Evolutionary conservation across 1,140 invertebrate genomes (phyloP), one percentile per base, ranked within the genome.

Genomic region (Drosophila albomicans): DNA sequence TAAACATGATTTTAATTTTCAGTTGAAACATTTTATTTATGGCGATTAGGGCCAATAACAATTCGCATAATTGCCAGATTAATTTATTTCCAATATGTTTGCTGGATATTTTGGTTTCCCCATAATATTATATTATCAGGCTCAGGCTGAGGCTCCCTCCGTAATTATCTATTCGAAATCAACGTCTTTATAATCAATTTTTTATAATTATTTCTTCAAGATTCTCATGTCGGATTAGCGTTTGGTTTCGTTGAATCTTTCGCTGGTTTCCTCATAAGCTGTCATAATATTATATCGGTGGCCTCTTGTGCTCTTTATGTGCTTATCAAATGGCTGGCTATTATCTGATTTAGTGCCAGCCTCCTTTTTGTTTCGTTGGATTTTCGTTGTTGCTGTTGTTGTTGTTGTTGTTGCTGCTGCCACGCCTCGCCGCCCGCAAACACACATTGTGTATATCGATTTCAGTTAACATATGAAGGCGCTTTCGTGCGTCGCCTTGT

Each of bases 401-500:
- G 13, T 38, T 41, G 57, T 20, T 20, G 20, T 38, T 38, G 13
- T 38, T 35, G 28, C 35, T 35, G 10, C 48, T 41, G 57, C 67
- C 72, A 69, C 72, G 51, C 66, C 66, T 66, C 10, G n/a, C 5
- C 8, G 35, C 25, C 56, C 30, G 32, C 38, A 38, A 38, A 38
- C 8, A 54, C 48, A 15, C 54, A 51, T 45, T 38, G 45, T 46
- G 65, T 48, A 41, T 76, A 76, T 76, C 74, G 74, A 76, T 76
- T 76, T 61, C 62, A 66, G 61, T 71, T 58, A 72, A 66, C 49
- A 68, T 62, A 52, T 61, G 73, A 69, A 64, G 64, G 52, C 61
- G 59, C 61, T 30, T 74, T 43, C 16, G 30, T 54, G 45, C 57
- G 62, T 73, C 71, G 66, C 41, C 43, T 62, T 56, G 10, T 75